A percentile compares a stretch with the other conserved stretches of the same genome.
Evolutionary conservation across 2,888 invertebrate species (phyloP).

Genomic region (Cacoxenus indagator): DNA sequence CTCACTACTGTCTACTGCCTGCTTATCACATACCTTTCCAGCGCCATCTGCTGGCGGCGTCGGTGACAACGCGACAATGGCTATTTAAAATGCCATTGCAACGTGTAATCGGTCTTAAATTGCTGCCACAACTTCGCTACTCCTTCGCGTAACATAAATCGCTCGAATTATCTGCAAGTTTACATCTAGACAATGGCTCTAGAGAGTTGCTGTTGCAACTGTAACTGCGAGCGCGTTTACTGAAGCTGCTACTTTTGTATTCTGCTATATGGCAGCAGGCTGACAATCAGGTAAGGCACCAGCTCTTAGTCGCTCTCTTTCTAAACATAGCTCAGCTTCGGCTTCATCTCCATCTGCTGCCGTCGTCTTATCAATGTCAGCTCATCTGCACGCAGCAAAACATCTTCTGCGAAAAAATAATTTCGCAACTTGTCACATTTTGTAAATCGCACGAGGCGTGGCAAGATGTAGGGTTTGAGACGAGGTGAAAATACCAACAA

Average conservation of each 20-base stretch:
- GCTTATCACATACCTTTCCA: slow-evolving; percentile 6
- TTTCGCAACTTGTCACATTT: slow-evolving; percentile 60
- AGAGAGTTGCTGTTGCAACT: slow-evolving; percentile 15
- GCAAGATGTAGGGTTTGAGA: slow-evolving; percentile 10
- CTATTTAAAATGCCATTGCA: slow-evolving; percentile 61
- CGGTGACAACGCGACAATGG: slow-evolving; percentile 57
- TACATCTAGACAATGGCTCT: slow-evolving; percentile 46
- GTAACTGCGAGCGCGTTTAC: not conserved
- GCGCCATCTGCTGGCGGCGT: slow-evolving; percentile 9
- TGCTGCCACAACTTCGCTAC: slow-evolving; percentile 46
- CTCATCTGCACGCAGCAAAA: slow-evolving; percentile 61
- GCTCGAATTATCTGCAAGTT: slow-evolving; percentile 53
- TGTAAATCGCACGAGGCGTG: slow-evolving; percentile 40
- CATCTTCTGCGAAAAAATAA: slow-evolving; percentile 62
- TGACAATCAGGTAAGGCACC: slow-evolving; percentile 40
- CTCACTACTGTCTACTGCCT: not conserved
- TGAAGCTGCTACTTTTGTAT: not conserved
- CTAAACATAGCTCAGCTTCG: not conserved
- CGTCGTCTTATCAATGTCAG: slow-evolving; percentile 54
- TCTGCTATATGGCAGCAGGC: not conserved
- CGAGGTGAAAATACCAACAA: not conserved
- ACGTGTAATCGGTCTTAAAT: slow-evolving; percentile 63
- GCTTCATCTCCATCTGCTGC: slow-evolving; percentile 5
- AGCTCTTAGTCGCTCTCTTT: slow-evolving; percentile 21
- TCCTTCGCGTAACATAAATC: slow-evolving; percentile 44